Base-by-base conservation (phyloP, 2,888 invertebrate species). In the Dryobota labecula region DNA sequence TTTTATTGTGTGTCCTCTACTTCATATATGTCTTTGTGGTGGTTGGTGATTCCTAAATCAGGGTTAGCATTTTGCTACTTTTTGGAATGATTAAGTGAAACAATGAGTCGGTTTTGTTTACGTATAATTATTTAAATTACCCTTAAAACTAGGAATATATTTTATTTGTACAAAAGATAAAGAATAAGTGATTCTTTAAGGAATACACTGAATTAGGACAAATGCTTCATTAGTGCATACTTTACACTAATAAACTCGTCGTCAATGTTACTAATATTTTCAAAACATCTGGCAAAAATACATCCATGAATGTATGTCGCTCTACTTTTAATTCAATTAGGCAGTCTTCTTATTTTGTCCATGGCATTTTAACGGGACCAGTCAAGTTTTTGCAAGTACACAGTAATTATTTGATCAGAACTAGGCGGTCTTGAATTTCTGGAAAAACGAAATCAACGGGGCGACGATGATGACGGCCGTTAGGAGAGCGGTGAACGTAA, bases 401-500 rank as follows among this genome's bases (percentile, higher is more conserved):
- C n/a, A 43, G n/a, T 24, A n/a, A 56, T 9, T 18, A 24, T 15
- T 56, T 24, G 6, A 41, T 60, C 2, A 45, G 2, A 24, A n/a
- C 24, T 78, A 78, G 33, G 54, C 69, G 15, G 27, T 54, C 53
- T 78, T 78, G 9, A 80, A 54, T 70, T 90, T 92, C 2, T 66
- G 82, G 51, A 75, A 87, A 58, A 92, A 91, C 2, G 87, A 86
- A n/a, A 91, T 75, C 4, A 88, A 61, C 0, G 93, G 93, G 18
- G 88, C 87, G n/a, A 92, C 76, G 33, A 92, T 90, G 11, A 92
- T 83, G n/a, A 92, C 84, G 4, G 87, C 78, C 2, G 88, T 85
- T 15, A 89, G 83, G 1, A 83, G 70, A 8, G 86, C 89, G 1
- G 88, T 89, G 24, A 92, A 88, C 0, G 84, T 77, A 30, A 94